Evolutionary conservation across 2,797 vertebrate genomes (phyloP).

Genomic region (Thamnophis elegans): DNA sequence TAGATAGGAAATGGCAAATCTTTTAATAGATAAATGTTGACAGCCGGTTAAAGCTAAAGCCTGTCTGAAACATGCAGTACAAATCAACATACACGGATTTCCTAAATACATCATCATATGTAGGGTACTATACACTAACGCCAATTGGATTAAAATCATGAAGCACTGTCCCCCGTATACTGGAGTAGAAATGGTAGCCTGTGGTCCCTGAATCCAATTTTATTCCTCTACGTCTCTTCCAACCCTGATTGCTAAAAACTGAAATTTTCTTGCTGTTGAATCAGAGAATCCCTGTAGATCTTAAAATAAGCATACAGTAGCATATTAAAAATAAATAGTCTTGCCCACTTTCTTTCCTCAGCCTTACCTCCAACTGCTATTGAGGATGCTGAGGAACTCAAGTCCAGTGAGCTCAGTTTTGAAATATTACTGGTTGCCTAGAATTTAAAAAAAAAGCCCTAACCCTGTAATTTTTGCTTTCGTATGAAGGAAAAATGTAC

Average conservation of each 20-base stretch:
- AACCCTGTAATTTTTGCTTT: not conserved
- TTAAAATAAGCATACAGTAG: not conserved
- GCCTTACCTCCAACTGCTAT: not conserved
- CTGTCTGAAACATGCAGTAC: not conserved
- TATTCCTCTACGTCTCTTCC: not conserved
- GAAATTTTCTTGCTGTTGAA: not conserved
- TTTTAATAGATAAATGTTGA: not conserved
- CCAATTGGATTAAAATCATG: not conserved
- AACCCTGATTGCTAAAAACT: not conserved
- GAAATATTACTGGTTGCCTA: not conserved
- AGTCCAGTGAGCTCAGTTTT: not conserved
- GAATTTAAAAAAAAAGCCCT: not conserved
- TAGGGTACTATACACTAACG: not conserved
- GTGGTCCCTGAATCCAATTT: not conserved
- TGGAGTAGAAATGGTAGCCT: not conserved
- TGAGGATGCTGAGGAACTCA: not conserved
- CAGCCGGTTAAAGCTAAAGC: not conserved
- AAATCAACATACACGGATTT: not conserved
- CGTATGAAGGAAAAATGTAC: not conserved
- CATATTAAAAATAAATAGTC: not conserved
- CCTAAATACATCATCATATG: not conserved
- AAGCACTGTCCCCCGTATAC: not conserved
- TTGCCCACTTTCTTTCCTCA: not conserved
- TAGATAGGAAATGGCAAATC: not conserved
- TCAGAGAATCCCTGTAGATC: not conserved